Base-by-base conservation (phyloP, 1,140 invertebrate species). In the Drosophila leontia region DNA sequence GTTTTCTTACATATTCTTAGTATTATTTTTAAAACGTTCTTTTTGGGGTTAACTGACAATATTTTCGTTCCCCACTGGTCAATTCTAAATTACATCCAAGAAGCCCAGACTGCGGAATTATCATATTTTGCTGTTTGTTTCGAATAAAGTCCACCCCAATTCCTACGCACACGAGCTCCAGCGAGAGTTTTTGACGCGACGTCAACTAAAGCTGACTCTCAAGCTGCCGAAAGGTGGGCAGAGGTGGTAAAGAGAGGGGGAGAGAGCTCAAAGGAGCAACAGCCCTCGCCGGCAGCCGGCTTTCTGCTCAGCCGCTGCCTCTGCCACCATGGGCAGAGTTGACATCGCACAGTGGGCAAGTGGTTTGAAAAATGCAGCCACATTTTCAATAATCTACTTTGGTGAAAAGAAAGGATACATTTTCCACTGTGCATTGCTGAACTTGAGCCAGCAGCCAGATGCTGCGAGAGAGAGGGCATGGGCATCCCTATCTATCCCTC, bases 201-300 rank as follows among this genome's bases (percentile, higher is more conserved):
- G 48, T 78, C 62, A 62, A 62, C 70, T 61, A 17, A 68, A 57
- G 74, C 69, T 57, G 62, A 23, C 60, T 35, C 70, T 61, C 26
- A 64, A 58, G 75, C 69, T 57, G 63, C 26, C 57, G 44, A 78
- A 55, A 85, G 57, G 61, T 63, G 48, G 67, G 32, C 55, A 63
- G 55, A 65, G 44, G 65, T 69, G 45, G 32, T 39, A 62, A 41
- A 34, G 29, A 37, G 48, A 45, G 63, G 53, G 61, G 68, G 51
- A 61, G 12, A 48, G 15, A 48, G 17, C 13, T 17, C 34, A 68
- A 80, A 82, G 82, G 64, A 82, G 82, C 82, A 86, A 86, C 82
- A 86, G 82, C 78, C 82, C 82, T 79, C 59, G 74, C 65, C 70
- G 78, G 75, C 75, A 58, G 62, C 74, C 77, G 81, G 77, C 64